phyloP scores from a whole-genome alignment of 2,888 invertebrate species.

The Chesias legatella region DNA sequence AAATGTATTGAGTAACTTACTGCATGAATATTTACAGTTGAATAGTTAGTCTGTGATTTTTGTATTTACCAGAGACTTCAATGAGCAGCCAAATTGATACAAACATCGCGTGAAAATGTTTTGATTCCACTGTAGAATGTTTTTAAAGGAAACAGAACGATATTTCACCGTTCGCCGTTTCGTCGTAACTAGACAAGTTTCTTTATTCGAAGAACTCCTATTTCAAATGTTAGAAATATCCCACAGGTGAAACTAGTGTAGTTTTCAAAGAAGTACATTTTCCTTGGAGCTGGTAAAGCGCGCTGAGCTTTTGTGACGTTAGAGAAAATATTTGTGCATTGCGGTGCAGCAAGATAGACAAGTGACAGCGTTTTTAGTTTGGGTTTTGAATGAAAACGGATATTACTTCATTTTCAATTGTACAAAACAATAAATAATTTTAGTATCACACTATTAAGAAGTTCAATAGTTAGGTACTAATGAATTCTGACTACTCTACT shows the following conservation, averaged over 20 bases:
- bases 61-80: too few relatives aligned
- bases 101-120: conserved; percentile 12
- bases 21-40: too few relatives aligned
- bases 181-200: conserved; percentile 41
- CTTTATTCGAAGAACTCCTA: conserved; percentile 28
- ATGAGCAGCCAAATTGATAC: too few relatives aligned
- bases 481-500: too few relatives aligned
- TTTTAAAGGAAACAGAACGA: conserved; percentile 29
- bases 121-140: conserved; percentile 28
- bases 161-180: conserved; percentile 34
- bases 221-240: conserved; percentile 33
- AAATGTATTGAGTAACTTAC: too few relatives aligned
- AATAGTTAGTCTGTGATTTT: too few relatives aligned
- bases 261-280: conserved; percentile 36
- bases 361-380: conserved; percentile 4
- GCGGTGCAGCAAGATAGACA: conserved; percentile 4
- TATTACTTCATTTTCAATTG: too few relatives aligned
- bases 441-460: too few relatives aligned
- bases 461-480: too few relatives aligned
- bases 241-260: conserved; percentile 32
- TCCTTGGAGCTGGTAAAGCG: conserved; percentile 23
- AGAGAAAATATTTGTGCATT: conserved; percentile 19
- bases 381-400: background rate
- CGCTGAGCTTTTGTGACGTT: conserved; percentile 7
- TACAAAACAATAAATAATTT: too few relatives aligned